phyloP scores from a whole-genome alignment of 2,113 vertebrate species.

The Chinchilla lanigera region DNA sequence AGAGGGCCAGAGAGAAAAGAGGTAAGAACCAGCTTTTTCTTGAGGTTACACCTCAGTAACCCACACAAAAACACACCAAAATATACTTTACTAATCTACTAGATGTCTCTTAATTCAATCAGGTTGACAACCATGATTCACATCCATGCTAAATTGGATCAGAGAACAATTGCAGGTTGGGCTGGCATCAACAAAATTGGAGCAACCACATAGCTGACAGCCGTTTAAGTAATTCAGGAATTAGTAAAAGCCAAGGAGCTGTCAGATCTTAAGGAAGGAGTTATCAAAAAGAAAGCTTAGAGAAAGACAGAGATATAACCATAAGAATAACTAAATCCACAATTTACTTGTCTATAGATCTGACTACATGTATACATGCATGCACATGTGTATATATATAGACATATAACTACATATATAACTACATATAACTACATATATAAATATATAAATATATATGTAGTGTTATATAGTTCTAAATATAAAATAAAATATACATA shows the following conservation, averaged over 20 bases:
- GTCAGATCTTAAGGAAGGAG: neutral
- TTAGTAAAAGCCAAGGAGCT: neutral
- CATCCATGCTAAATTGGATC: neutral
- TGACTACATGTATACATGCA: neutral
- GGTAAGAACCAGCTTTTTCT: neutral
- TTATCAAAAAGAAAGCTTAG: neutral
- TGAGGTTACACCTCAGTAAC: neutral
- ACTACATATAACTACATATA: neutral
- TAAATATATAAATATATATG: no score
- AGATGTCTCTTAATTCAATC: neutral
- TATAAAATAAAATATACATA: rapidly evolving
- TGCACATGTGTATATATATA: neutral
- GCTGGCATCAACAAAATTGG: rapidly evolving
- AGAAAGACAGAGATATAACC: neutral
- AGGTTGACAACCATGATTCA: neutral
- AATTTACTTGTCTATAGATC: no score
- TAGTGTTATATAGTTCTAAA: no score
- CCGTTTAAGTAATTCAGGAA: no score
- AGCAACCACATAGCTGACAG: no score
- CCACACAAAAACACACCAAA: neutral
- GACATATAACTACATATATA: neutral
- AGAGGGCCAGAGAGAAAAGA: neutral
- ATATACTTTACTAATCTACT: neutral
- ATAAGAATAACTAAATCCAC: neutral
- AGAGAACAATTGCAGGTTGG: no score